phyloP scores from a whole-genome alignment of 2,797 vertebrate genomes.

The Aphelocoma californica region DNA sequence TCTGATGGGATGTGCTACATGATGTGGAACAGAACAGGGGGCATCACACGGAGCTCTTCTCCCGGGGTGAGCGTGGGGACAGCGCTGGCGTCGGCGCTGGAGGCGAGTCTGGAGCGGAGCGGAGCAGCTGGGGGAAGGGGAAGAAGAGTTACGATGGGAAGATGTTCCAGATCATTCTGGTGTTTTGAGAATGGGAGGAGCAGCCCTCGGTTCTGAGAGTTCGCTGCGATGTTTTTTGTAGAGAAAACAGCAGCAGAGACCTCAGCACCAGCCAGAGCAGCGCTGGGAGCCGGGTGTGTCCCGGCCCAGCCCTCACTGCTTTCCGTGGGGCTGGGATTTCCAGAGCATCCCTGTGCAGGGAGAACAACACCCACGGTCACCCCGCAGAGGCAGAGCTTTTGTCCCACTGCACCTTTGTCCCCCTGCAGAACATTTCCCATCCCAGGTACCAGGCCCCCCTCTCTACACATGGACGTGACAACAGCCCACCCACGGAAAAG shows the following conservation, averaged over 20 bases:
- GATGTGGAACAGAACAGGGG: neutral
- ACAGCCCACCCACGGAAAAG: accelerated
- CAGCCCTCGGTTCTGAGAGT: neutral
- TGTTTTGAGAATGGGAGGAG: neutral
- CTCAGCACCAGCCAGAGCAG: neutral
- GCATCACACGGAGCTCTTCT: neutral
- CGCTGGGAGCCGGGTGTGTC: neutral
- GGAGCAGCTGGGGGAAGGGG: neutral
- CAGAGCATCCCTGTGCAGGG: neutral
- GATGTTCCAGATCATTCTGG: neutral
- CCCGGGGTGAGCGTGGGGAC: neutral
- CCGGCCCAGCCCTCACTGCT: neutral
- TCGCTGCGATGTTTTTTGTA: neutral
- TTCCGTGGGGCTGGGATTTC: neutral
- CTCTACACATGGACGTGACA: accelerated
- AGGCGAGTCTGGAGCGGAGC: accelerated
- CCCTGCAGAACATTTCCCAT: neutral
- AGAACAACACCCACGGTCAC: accelerated
- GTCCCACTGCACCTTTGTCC: neutral
- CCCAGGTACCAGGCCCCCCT: accelerated
- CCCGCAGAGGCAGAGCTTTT: neutral
- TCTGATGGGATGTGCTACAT: neutral
- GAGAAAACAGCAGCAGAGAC: neutral
- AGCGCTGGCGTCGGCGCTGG: neutral
- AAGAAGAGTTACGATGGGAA: accelerated